Evolutionary conservation across 2,113 vertebrate genomes (phyloP).

Genomic region (Oenanthe melanoleuca): DNA sequence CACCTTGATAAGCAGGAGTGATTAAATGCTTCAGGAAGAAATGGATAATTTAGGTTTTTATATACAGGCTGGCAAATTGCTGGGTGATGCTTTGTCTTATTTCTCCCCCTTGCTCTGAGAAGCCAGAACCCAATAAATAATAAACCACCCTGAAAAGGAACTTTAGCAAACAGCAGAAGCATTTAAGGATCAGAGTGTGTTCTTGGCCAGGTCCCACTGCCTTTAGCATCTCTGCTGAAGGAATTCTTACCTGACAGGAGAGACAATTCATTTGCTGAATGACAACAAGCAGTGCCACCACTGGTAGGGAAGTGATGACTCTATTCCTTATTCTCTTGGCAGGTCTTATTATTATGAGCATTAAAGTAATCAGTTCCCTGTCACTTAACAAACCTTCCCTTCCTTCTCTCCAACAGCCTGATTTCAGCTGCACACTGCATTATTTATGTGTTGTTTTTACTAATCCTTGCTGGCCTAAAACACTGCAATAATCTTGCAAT

Average conservation of each 20-base stretch:
- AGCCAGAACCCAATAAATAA: background rate
- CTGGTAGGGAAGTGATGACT: slow-evolving; percentile 54
- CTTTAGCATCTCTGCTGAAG: slow-evolving; percentile 33
- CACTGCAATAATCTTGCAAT: background rate
- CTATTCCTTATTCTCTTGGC: slow-evolving; percentile 52
- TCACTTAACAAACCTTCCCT: slow-evolving; percentile 40
- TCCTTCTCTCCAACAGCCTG: background rate
- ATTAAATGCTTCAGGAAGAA: slow-evolving; percentile 16
- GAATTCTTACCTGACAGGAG: slow-evolving; percentile 54
- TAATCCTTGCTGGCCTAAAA: background rate
- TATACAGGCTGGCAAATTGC: background rate
- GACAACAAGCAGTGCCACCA: slow-evolving; percentile 52
- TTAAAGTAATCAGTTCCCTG: slow-evolving; percentile 57
- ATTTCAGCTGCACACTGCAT: background rate
- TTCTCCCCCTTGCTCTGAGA: background rate
- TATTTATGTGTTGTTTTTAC: slow-evolving; percentile 29
- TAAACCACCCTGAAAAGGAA: background rate
- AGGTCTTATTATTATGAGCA: slow-evolving; percentile 57
- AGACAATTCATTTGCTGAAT: slow-evolving; percentile 58
- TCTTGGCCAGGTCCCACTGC: slow-evolving; percentile 5
- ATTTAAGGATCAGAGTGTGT: background rate
- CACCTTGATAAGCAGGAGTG: slow-evolving; percentile 28
- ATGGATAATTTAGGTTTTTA: background rate
- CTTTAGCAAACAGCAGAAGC: background rate
- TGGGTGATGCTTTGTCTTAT: background rate